phyloP scores from a whole-genome alignment of 2,113 vertebrate species.

The Recurvirostra avosetta region DNA sequence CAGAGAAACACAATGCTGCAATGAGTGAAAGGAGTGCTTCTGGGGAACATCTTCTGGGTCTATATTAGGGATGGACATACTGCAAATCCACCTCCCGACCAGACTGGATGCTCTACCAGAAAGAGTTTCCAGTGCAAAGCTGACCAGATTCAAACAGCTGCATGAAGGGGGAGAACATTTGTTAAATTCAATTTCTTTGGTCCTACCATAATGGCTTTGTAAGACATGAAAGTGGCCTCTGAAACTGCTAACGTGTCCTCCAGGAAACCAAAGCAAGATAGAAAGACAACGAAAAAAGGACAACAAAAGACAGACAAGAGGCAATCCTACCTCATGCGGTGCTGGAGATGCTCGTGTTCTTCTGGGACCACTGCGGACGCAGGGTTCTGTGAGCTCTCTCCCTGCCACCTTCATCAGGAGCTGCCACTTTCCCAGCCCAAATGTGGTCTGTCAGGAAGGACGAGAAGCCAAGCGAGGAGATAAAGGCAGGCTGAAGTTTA shows the following conservation, averaged over 20 bases:
- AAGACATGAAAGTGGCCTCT: background rate
- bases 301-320: background rate
- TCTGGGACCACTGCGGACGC: rapidly evolving
- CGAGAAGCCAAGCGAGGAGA: background rate
- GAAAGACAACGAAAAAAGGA: background rate
- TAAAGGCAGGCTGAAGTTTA: background rate
- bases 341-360: background rate
- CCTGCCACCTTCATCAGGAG: background rate
- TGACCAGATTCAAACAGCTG: background rate
- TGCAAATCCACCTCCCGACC: background rate
- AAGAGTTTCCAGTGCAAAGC: background rate
- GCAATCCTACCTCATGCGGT: background rate
- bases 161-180: background rate
- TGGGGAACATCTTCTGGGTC: background rate
- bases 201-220: background rate
- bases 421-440: background rate
- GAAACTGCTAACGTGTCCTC: background rate
- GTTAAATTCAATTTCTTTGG: background rate
- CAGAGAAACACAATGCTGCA: background rate
- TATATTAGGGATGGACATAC: background rate
- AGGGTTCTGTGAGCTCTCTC: background rate
- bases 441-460: background rate
- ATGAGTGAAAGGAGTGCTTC: background rate
- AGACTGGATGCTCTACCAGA: background rate
- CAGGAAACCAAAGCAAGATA: background rate